A percentile compares a stretch with the other conserved stretches of the same genome.
Conservation (phyloP, 2,113 vertebrate species). For the Atlantisia rogersi region DNA sequence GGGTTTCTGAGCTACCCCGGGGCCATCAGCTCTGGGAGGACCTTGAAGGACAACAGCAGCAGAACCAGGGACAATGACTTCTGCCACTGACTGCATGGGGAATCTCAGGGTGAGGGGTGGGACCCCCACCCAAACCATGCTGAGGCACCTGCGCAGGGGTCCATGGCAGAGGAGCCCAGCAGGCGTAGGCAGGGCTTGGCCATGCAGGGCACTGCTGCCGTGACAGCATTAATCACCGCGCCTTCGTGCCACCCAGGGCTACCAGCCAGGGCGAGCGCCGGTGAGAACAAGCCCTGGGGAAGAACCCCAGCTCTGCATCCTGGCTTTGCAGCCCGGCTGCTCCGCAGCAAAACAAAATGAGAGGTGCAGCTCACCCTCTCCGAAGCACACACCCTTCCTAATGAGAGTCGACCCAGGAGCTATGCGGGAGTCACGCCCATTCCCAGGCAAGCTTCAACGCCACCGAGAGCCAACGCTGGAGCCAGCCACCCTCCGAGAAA, state of each 20-base stretch:
- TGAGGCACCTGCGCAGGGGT: not conserved
- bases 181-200: accelerated
- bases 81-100: not conserved
- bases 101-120: not conserved
- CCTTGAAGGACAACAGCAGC: not conserved
- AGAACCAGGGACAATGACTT: not conserved
- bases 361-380: not conserved
- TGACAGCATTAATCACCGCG: accelerated
- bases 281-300: constrained; percentile 42
- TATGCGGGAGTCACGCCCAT: constrained; percentile 29
- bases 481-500: constrained; percentile 23
- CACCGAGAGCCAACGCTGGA: not conserved
- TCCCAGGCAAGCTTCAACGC: constrained; percentile 39
- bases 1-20: not conserved
- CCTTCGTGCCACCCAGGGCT: not conserved
- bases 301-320: not conserved
- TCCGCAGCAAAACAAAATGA: not conserved
- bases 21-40: not conserved
- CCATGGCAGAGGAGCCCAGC: not conserved
- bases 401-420: constrained; percentile 50
- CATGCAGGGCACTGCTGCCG: accelerated
- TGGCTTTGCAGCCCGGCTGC: not conserved
- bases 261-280: not conserved
- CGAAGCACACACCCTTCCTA: constrained; percentile 36
- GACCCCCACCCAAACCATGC: accelerated